Base-by-base conservation (phyloP, 2,797 vertebrate species). In the Galaxias olidus region DNA sequence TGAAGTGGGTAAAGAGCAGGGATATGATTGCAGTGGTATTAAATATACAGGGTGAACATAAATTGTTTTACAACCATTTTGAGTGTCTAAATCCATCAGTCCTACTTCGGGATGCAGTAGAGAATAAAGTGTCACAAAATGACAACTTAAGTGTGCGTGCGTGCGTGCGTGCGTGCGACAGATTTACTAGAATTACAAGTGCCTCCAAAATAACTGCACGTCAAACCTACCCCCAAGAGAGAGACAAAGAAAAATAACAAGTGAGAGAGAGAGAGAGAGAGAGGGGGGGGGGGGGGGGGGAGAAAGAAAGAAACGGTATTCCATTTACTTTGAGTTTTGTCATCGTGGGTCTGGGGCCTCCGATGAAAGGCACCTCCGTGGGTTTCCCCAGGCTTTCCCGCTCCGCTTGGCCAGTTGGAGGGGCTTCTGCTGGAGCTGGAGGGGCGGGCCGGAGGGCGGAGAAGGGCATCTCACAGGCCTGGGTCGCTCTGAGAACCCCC, bases 301-400 rank as follows among this genome's bases (percentile, higher is more conserved):
- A 20, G 18, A 20, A 10, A 30, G 57, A 18, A 12, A 10, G 15
- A 19, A 59, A 13, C 14, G 42, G 15, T 58, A 41, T 15, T 45
- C 43, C 1, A 57, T n/a, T 18, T 30, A 20, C 18, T 53, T 18
- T 93, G 65, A 98, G 92, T 75, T 99, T 99, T 56, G 91, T 93
- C 89, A 99, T 93, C 19, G 97, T 99, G 71, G 96, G 98, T 75
- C 98, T 93, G 9, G 97, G 98, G 62, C 98, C 97, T 59, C 97
- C 97, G 19, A 93, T 77, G 79, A 99, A 99, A 40, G 83, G 72
- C 72, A 74, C 71, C 30, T 93, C 86, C 13, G 77, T 76, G 14
- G 75, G 79, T 18, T 69, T 78, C 48, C 92, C 91, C 63, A 85
- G 79, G 61, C 74, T 57, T 10, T 90, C 87, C 71, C 86, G 78